A percentile compares a stretch with the other conserved stretches of the same genome.
phyloP scores from a whole-genome alignment of 2,888 invertebrate genomes.

The Agrilus cyanescens region DNA sequence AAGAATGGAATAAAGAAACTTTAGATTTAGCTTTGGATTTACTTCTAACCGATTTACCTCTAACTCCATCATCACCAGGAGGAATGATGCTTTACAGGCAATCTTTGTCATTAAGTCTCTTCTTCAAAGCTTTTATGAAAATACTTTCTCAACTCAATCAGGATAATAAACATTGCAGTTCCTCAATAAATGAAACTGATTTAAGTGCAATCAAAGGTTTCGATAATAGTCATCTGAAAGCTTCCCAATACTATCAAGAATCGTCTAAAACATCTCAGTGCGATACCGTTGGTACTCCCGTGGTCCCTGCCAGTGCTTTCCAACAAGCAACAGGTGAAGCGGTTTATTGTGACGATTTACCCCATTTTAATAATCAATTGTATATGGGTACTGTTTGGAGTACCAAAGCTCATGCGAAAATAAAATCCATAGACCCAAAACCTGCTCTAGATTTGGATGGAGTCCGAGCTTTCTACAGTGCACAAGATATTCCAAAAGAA shows the following conservation, averaged over 20 bases:
- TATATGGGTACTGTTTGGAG: conserved; percentile 72
- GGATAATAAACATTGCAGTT: neutral
- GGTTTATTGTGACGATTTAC: conserved; percentile 82
- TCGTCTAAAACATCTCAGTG: conserved; percentile 48
- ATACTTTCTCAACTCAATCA: conserved; percentile 27
- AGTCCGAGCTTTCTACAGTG: conserved; percentile 69
- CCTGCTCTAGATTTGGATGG: conserved; percentile 65
- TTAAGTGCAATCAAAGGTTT: conserved; percentile 48
- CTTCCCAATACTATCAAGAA: conserved; percentile 58
- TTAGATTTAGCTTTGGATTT: conserved; percentile 45
- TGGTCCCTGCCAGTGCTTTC: conserved; percentile 67
- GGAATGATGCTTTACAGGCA: conserved; percentile 53
- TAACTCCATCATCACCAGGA: conserved; percentile 52
- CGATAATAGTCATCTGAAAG: conserved; percentile 45
- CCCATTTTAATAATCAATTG: conserved; percentile 61
- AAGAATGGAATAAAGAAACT: conserved; percentile 26
- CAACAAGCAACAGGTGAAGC: conserved; percentile 92
- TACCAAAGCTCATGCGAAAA: conserved; percentile 69
- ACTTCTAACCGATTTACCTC: no score
- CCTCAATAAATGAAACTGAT: conserved; percentile 33
- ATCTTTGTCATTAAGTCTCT: conserved; percentile 39
- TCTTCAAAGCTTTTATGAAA: no score
- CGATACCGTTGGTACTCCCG: conserved; percentile 56
- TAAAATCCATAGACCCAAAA: conserved; percentile 60
- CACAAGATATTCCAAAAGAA: conserved; percentile 60